Percentiles rank a stretch among this genome's conserved stretches.
Conservation (phyloP, 2,888 invertebrate species). For the Oligia strigilis region DNA sequence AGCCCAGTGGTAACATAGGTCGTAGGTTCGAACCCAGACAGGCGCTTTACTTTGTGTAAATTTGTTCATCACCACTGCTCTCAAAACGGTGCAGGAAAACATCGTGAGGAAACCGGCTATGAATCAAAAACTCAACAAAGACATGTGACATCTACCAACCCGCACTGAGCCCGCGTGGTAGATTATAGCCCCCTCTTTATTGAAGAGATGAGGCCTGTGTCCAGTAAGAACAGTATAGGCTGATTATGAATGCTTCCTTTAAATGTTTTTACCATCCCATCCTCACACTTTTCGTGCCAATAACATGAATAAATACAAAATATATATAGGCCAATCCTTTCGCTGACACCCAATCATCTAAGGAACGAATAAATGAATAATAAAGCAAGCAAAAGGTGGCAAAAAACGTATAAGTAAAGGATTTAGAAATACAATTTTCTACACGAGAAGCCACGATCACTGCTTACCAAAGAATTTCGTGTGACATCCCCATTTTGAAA, state of each 20-base stretch:
- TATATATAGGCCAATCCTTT: slow-evolving; percentile 17
- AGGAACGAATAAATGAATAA: slow-evolving; percentile 63
- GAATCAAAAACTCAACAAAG: too few species aligned
- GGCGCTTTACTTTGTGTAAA: too few species aligned
- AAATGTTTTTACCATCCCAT: not conserved
- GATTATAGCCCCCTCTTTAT: too few species aligned
- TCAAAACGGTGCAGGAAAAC: too few species aligned
- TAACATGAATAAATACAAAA: slow-evolving; percentile 8
- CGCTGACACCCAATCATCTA: slow-evolving; percentile 49
- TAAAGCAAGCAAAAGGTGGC: slow-evolving; percentile 58
- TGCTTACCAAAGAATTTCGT: slow-evolving; percentile 75
- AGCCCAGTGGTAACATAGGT: too few species aligned
- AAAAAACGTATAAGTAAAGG: slow-evolving; percentile 67
- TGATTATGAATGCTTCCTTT: not conserved
- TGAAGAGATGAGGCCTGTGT: too few species aligned
- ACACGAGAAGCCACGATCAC: slow-evolving; percentile 76
- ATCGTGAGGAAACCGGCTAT: too few species aligned
- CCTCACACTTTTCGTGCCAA: not conserved
- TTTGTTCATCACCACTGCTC: too few species aligned
- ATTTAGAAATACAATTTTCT: slow-evolving; percentile 85
- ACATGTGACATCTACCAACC: too few species aligned
- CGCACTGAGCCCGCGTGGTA: too few species aligned
- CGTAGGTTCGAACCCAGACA: too few species aligned
- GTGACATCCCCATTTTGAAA: slow-evolving; percentile 81
- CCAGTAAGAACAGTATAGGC: too few species aligned